A percentile compares a stretch with the other conserved stretches of the same genome.
phyloP scores from a whole-genome alignment of 2,888 invertebrate genomes.

The Eretmocerus hayati region DNA sequence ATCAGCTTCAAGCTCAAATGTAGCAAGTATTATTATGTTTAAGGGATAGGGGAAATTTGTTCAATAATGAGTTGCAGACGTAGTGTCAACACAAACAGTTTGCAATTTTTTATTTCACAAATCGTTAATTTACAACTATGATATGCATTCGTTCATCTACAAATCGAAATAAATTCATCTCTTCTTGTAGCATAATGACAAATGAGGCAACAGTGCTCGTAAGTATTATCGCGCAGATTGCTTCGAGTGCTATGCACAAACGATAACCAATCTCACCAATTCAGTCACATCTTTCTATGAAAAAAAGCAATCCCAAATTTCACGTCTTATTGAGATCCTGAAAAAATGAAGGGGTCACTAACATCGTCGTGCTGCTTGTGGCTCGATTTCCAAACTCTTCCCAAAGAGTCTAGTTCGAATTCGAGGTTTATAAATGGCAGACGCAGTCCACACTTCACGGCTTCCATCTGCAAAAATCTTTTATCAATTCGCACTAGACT shows the following conservation, averaged over 20 bases:
- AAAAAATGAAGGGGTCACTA: slow-evolving; percentile 18
- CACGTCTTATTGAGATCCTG: not conserved
- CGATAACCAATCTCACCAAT: slow-evolving; percentile 5
- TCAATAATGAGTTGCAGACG: too few species aligned
- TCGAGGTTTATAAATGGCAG: not conserved
- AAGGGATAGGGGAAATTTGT: too few species aligned
- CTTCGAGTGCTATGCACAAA: slow-evolving; percentile 2
- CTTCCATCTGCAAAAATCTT: not conserved
- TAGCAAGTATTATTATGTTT: too few species aligned
- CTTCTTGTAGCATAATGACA: slow-evolving; percentile 22
- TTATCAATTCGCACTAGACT: not conserved
- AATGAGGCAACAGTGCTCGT: slow-evolving; percentile 21
- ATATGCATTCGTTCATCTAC: slow-evolving; percentile 81
- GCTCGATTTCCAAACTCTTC: not conserved
- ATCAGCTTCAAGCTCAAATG: too few species aligned
- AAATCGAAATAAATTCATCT: slow-evolving; percentile 45
- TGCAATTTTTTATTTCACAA: slow-evolving; percentile 76
- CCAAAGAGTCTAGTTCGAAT: not conserved
- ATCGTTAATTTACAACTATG: slow-evolving; percentile 84
- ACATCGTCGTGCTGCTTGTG: slow-evolving; percentile 5
- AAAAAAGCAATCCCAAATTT: not conserved
- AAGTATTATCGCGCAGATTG: slow-evolving; percentile 4
- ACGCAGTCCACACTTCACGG: not conserved
- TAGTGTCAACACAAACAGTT: slow-evolving; percentile 46
- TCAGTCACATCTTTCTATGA: not conserved